phyloP scores from a whole-genome alignment of 2,113 vertebrate genomes.

The Arothron firmamentum region DNA sequence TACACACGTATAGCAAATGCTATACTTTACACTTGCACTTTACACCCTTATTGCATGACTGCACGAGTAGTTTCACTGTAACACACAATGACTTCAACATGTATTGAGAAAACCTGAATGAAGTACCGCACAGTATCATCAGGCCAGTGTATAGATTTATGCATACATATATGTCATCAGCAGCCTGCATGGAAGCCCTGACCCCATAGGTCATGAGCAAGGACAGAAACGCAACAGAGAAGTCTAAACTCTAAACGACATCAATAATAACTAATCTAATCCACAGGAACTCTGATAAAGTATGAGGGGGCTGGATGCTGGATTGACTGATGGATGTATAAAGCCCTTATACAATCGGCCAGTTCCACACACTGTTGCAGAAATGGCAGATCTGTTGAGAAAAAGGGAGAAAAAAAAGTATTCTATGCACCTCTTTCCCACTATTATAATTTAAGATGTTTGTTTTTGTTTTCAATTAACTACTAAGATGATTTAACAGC shows the following conservation, averaged over 20 bases:
- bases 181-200: conserved; percentile 51
- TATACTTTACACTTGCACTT: too few relatives aligned
- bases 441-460: too few relatives aligned
- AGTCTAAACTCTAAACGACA: conserved; percentile 44
- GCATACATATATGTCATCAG: conserved; percentile 62
- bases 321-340: conserved; percentile 1
- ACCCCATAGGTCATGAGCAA: conserved; percentile 60
- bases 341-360: background rate
- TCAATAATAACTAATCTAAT: conserved; percentile 58
- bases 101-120: background rate
- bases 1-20: too few relatives aligned
- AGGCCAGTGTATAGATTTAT: conserved; percentile 61
- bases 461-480: too few relatives aligned
- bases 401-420: background rate
- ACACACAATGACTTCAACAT: conserved; percentile 3
- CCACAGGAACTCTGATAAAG: conserved; percentile 21
- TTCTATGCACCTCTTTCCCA: background rate
- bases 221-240: conserved; percentile 50
- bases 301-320: background rate
- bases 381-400: background rate
- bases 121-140: conserved; percentile 2
- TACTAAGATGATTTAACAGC: too few relatives aligned
- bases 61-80: background rate
- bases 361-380: background rate
- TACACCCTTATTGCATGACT: background rate